phyloP scores from a whole-genome alignment of 2,888 invertebrate species.

The Malthinus seriepunctatus region DNA sequence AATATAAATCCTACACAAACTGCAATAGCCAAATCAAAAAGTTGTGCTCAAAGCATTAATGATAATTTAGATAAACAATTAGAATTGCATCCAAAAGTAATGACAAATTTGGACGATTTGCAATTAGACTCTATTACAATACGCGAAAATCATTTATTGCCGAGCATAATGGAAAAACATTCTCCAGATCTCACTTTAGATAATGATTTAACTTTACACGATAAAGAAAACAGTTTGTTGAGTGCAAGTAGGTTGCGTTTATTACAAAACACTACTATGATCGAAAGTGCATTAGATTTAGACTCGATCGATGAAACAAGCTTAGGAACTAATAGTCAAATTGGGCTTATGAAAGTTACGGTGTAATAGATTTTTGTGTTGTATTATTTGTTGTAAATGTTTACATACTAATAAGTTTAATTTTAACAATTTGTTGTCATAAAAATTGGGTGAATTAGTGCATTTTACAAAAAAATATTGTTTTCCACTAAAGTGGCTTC shows the following conservation, averaged over 20 bases:
- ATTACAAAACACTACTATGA: constrained; percentile 87
- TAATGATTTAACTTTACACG: constrained; percentile 51
- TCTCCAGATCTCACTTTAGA: constrained; percentile 44
- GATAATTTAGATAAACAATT: constrained; percentile 18
- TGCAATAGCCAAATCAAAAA: constrained; percentile 47
- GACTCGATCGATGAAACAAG: constrained; percentile 81
- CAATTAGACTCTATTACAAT: constrained; percentile 58
- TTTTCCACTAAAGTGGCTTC: constrained; percentile 6
- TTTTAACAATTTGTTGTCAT: not conserved
- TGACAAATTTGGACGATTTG: constrained; percentile 57
- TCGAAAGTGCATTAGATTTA: constrained; percentile 85
- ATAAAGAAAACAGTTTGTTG: constrained; percentile 57
- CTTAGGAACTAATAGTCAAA: constrained; percentile 69
- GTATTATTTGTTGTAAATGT: constrained; percentile 1
- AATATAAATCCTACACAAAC: constrained; percentile 41
- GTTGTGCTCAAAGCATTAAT: constrained; percentile 47
- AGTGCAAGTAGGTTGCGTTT: constrained; percentile 76
- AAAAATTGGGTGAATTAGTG: not conserved
- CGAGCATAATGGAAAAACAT: constrained; percentile 41
- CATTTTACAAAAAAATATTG: not conserved
- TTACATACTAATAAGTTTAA: constrained; percentile 4
- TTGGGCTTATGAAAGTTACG: constrained; percentile 64
- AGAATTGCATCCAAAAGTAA: constrained; percentile 28
- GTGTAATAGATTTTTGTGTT: constrained; percentile 12
- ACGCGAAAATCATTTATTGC: constrained; percentile 47